Conservation (phyloP, 2,888 invertebrate species). For the Agonopterix heracliana region DNA sequence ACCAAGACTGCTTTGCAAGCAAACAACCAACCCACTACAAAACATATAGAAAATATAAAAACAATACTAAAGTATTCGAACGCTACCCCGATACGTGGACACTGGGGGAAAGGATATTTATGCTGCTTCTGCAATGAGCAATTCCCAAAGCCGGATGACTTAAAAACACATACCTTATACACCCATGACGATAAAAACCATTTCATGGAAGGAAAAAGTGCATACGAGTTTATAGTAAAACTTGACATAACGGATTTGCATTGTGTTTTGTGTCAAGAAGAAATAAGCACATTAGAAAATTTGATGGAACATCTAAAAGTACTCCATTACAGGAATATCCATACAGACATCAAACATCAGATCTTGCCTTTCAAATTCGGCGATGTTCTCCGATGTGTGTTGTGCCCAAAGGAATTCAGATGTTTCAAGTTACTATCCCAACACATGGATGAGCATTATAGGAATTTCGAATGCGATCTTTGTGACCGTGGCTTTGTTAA, state of each 20-base stretch:
- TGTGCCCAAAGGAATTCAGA: conserved; percentile 26
- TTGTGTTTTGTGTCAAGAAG: conserved; percentile 12
- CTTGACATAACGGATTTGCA: conserved; percentile 17
- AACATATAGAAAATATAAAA: neutral
- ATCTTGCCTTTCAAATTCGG: conserved; percentile 24
- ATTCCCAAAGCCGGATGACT: conserved; percentile 18
- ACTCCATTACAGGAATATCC: conserved; percentile 12
- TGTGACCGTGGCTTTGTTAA: conserved; percentile 53
- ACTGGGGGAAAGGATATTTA: conserved; percentile 22
- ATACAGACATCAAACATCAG: conserved; percentile 14
- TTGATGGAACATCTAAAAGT: conserved; percentile 14
- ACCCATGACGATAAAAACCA: conserved; percentile 5
- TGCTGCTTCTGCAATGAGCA: conserved; percentile 16
- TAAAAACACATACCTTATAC: conserved; percentile 14
- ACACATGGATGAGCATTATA: conserved; percentile 57
- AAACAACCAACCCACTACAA: neutral
- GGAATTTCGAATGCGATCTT: conserved; percentile 46
- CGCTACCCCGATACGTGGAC: conserved; percentile 3
- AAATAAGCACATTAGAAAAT: conserved; percentile 9
- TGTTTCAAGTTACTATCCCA: conserved; percentile 40
- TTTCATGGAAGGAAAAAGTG: conserved; percentile 10
- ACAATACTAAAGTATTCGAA: conserved; percentile 1
- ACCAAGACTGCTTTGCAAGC: too few relatives aligned
- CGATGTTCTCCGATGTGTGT: conserved; percentile 22
- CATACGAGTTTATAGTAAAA: conserved; percentile 13